Conservation (phyloP, 2,113 vertebrate species). For the Microcebus griseorufus region DNA sequence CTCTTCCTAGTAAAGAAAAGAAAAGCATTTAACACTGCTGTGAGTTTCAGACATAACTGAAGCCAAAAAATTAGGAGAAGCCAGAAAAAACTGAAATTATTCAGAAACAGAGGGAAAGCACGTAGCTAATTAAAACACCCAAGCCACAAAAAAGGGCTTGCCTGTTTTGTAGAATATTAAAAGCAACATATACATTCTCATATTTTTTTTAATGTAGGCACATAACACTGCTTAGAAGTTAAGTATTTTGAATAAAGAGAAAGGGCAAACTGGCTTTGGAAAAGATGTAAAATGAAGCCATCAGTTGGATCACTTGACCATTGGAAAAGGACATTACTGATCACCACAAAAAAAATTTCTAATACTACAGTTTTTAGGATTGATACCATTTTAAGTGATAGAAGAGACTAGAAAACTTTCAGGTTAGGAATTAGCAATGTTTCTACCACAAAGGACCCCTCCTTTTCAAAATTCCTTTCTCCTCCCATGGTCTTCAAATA, state of each 20-base stretch:
- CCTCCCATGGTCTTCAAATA: background rate
- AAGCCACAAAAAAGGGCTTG: background rate
- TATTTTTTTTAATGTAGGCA: background rate
- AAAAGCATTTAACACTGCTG: background rate
- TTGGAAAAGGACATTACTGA: background rate
- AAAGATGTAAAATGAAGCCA: background rate
- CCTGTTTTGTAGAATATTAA: background rate
- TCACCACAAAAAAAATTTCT: background rate
- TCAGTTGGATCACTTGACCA: background rate
- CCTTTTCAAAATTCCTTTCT: constrained; percentile 22
- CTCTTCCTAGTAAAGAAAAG: background rate
- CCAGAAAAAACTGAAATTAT: background rate
- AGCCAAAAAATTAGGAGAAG: background rate
- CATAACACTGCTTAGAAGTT: background rate
- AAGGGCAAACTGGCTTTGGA: background rate
- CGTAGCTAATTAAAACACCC: background rate
- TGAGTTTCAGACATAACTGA: background rate
- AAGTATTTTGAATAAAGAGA: constrained; percentile 5
- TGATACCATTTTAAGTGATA: background rate
- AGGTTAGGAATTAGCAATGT: background rate
- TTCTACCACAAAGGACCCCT: background rate
- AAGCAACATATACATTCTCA: background rate
- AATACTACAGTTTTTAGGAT: background rate
- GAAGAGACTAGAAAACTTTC: background rate
- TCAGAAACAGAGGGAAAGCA: background rate